Evolutionary conservation across 2,113 vertebrate species (phyloP), one percentile per base, ranked within the genome.

Genomic region (Orthonyx spaldingii): DNA sequence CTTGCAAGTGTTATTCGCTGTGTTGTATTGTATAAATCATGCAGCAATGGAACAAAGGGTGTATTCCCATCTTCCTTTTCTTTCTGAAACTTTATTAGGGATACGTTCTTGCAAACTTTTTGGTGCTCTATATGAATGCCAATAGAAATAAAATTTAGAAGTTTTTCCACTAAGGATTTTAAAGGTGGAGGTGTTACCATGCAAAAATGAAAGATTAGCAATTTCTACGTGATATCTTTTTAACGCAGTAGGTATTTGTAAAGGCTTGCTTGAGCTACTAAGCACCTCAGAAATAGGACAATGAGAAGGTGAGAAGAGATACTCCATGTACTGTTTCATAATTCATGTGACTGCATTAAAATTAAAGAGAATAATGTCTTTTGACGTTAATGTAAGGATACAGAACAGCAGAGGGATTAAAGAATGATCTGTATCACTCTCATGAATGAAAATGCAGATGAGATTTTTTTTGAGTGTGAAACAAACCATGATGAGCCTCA

Each of bases 331-430:
- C 82, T 87, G 18, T 74, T 96, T 81, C 72, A 77, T 94, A 87
- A 93, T 90, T 96, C 52, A 89, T 65, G 63, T 52, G 55, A 44
- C 39, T 94, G 52, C 66, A 69, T 94, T 89, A 84, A 87, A 96
- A 56, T 89, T 77, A 61, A 81, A 94, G 65, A 60, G 50, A 59
- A 44, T 47, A 79, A 79, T 3, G 1, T 72, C 46, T 70, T 60
- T 65, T 86, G 59, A 80, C 93, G 57, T 84, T 90, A 88, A 80
- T 30, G 27, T 81, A 72, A 93, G 84, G 44, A 85, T 84, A 47
- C 57, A 75, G 50, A 95, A 50, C 37, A 93, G 84, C 75, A 85
- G 66, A 75, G 19, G 39, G 53, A 77, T 90, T 78, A 89, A 94
- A 91, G 55, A 95, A 94, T 83, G 28, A 92, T 82, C 75, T 64